phyloP scores from a whole-genome alignment of 53 echinoderm and acorn worm genomes.

The Echinometra lucunter region DNA sequence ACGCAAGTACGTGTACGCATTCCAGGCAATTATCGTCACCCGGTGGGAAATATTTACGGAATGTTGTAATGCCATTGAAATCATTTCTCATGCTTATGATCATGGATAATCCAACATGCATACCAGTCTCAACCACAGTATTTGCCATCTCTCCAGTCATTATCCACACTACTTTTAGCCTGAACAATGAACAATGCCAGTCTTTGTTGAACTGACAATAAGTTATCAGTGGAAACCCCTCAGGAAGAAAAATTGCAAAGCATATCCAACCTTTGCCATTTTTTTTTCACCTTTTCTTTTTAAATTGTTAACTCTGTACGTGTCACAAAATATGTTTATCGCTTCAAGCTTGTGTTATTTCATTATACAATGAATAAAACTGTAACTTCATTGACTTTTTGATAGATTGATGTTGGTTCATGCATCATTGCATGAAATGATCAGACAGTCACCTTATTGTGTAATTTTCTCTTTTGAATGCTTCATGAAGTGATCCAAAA shows the following conservation, averaged over 20 bases:
- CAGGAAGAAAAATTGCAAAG: not conserved
- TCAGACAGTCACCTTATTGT: not conserved
- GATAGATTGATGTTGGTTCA: not conserved
- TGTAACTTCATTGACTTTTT: not conserved
- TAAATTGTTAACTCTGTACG: not conserved
- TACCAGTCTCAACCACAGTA: not conserved
- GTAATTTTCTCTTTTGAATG: not conserved
- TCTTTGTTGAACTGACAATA: not conserved
- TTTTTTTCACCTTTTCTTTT: not conserved
- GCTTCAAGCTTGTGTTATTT: not conserved
- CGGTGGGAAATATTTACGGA: constrained; percentile 1
- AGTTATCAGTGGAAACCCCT: too few species aligned
- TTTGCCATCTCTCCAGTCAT: not conserved
- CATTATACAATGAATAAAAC: not conserved
- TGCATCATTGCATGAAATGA: not conserved
- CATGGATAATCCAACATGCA: not conserved
- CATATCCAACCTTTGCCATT: not conserved
- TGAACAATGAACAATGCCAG: not conserved
- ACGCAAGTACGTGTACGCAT: too few species aligned
- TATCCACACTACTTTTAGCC: not conserved
- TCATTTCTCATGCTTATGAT: not conserved
- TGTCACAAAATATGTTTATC: not conserved
- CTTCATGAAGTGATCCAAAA: not conserved
- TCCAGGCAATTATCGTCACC: not conserved
- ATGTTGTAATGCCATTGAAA: not conserved